phyloP scores from a whole-genome alignment of 1,140 invertebrate species.

The Daktulosphaira vitifoliae region DNA sequence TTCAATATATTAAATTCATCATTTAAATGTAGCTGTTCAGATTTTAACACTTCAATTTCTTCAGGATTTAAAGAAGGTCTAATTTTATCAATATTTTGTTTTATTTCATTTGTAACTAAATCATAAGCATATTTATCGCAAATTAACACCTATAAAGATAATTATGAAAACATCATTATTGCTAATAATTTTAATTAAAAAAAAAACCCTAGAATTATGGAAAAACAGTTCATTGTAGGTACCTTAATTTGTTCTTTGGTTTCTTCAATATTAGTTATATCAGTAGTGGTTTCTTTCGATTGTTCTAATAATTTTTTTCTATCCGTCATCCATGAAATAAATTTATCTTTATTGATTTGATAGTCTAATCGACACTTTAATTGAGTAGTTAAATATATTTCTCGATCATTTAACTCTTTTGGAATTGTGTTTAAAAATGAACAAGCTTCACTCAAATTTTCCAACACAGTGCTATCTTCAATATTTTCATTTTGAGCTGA shows the following conservation, averaged over 20 bases:
- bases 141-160: conserved; percentile 56
- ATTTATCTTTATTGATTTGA: conserved; percentile 59
- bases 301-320: conserved; percentile 63
- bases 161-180: too few relatives aligned
- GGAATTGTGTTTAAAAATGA: conserved; percentile 67
- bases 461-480: conserved; percentile 65
- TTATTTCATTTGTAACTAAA: conserved; percentile 68
- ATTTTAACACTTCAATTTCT: conserved; percentile 71
- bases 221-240: not conserved
- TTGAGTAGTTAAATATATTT: conserved; percentile 69
- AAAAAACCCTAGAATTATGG: not conserved
- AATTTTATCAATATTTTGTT: conserved; percentile 74
- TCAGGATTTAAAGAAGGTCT: conserved; percentile 69
- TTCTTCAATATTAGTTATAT: conserved; percentile 72
- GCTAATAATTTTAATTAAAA: not conserved
- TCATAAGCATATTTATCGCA: conserved; percentile 69
- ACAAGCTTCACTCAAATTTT: conserved; percentile 73
- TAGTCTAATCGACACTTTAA: conserved; percentile 64
- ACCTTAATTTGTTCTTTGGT: conserved; percentile 60
- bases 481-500: conserved; percentile 61
- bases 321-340: conserved; percentile 76
- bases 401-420: conserved; percentile 65
- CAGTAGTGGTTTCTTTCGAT: conserved; percentile 69
- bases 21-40: conserved; percentile 66
- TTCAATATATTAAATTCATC: conserved; percentile 70